Conservation (phyloP, 2,113 vertebrate genomes). For the Sinocyclocheilus anophthalmus region DNA sequence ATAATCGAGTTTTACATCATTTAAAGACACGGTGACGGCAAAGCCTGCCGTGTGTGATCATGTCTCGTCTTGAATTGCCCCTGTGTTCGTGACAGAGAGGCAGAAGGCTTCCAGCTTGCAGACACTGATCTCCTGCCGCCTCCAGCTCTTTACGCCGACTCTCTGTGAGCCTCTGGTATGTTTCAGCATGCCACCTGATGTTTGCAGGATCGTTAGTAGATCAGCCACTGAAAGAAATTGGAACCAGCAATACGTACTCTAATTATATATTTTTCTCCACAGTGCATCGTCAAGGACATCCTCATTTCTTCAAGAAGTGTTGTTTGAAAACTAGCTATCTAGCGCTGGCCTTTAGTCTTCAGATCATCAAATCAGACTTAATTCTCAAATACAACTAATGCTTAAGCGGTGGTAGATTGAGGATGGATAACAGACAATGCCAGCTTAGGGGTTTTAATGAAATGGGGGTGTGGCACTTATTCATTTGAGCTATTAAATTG, state of each 20-base stretch:
- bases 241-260: background rate
- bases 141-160: constrained; percentile 74
- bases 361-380: background rate
- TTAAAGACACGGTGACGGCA: background rate
- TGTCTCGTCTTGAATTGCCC: constrained; percentile 10
- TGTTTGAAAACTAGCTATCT: background rate
- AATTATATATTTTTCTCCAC: background rate
- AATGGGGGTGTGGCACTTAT: background rate
- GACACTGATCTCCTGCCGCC: constrained; percentile 73
- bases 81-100: constrained; percentile 63
- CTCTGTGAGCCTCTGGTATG: constrained; percentile 47
- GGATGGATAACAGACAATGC: background rate
- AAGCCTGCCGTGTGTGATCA: background rate
- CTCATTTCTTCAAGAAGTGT: background rate
- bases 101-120: constrained; percentile 66
- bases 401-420: background rate
- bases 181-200: background rate
- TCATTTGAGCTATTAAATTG: background rate
- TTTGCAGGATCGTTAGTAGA: background rate
- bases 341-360: background rate
- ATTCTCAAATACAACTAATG: background rate
- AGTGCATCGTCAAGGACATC: background rate
- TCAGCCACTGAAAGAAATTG: background rate
- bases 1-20: background rate
- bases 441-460: background rate